Evolutionary conservation across 2,797 vertebrate genomes (phyloP).

Genomic region (Melanotaenia maccullochi): DNA sequence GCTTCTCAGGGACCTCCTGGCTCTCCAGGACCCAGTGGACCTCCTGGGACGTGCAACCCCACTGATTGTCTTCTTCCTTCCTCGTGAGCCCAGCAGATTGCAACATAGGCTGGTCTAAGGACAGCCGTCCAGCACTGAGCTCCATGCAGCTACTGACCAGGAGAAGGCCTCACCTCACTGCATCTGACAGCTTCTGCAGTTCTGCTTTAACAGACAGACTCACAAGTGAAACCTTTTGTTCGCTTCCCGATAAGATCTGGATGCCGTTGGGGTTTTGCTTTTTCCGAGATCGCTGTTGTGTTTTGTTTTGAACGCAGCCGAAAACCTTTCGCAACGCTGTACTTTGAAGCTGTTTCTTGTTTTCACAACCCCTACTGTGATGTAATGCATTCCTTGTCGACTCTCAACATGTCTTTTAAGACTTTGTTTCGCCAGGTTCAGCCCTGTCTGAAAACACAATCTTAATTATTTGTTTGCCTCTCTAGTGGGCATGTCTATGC

Average conservation of each 20-base stretch:
- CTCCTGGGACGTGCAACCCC: conserved; percentile 88
- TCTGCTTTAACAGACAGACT: conserved; percentile 48
- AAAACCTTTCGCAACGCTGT: conserved; percentile 45
- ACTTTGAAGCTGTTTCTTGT: conserved; percentile 63
- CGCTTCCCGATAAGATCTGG: conserved; percentile 46
- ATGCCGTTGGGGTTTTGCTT: conserved; percentile 41
- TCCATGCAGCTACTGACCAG: conserved; percentile 23
- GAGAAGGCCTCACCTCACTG: conserved; percentile 14
- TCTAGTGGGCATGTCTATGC: conserved; percentile 59
- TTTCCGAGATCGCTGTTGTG: conserved; percentile 39
- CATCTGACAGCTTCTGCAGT: conserved; percentile 32
- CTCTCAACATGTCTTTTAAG: conserved; percentile 69
- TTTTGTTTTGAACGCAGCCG: conserved; percentile 50
- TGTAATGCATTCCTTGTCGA: conserved; percentile 82
- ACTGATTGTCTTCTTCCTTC: conserved; percentile 85
- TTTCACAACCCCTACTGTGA: conserved; percentile 72
- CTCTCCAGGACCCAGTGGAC: conserved; percentile 86
- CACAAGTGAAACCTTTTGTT: conserved; percentile 63
- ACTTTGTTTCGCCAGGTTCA: conserved; percentile 65
- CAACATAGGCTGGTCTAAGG: conserved; percentile 35
- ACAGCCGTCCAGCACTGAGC: conserved; percentile 21
- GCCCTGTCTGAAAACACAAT: conserved; percentile 58
- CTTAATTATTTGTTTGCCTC: conserved; percentile 71
- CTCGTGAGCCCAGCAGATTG: conserved; percentile 72
- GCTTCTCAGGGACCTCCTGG: conserved; percentile 83